A percentile compares a stretch with the other conserved stretches of the same genome.
Conservation (phyloP, 2,113 vertebrate species). For the Atrichornis clamosus region DNA sequence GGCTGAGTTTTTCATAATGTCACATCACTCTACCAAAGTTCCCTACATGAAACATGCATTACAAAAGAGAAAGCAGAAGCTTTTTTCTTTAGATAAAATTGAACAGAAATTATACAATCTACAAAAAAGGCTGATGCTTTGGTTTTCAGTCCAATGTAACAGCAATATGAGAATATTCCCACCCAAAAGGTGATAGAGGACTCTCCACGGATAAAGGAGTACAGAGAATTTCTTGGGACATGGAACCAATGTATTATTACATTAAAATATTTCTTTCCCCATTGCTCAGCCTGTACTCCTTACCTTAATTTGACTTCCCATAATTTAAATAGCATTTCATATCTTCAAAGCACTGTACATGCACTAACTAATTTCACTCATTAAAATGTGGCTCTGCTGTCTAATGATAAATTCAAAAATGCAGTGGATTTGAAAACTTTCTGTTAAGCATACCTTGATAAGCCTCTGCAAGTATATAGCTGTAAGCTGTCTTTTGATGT, state of each 20-base stretch:
- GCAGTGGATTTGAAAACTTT: constrained; percentile 5
- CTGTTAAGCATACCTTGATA: not conserved
- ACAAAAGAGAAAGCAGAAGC: not conserved
- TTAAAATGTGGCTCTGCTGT: constrained; percentile 20
- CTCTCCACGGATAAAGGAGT: not conserved
- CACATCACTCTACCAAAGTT: not conserved
- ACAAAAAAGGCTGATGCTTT: not conserved
- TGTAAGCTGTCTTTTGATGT: not conserved
- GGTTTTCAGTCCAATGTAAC: not conserved
- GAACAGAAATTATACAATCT: not conserved
- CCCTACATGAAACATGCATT: not conserved
- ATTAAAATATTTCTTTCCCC: not conserved
- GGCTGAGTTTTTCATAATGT: not conserved
- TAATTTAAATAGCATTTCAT: constrained; percentile 4
- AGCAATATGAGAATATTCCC: not conserved
- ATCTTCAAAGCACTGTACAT: constrained; percentile 1
- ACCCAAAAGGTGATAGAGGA: not conserved
- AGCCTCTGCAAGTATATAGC: not conserved
- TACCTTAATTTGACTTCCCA: not conserved
- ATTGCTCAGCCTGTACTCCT: not conserved
- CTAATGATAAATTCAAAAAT: constrained; percentile 17
- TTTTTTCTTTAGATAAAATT: not conserved
- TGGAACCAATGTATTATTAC: not conserved
- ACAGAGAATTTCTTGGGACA: not conserved
- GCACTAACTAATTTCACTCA: constrained; percentile 23